Percentiles rank a stretch among this genome's conserved stretches.
Evolutionary conservation across 2,888 invertebrate genomes (phyloP).

Genomic region (Anorthoa munda): DNA sequence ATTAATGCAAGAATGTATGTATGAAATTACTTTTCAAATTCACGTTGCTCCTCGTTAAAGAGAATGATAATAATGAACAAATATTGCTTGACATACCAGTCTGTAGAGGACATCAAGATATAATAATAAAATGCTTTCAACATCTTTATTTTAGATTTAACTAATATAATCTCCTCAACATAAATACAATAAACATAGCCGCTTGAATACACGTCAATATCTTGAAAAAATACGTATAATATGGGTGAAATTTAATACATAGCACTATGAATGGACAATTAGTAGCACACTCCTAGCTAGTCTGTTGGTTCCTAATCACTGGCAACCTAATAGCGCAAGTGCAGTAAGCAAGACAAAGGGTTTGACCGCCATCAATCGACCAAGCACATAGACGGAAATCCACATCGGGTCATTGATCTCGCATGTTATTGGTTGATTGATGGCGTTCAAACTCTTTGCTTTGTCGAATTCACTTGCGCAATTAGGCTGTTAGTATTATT

Average conservation of each 20-base stretch:
- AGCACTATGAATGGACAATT: not conserved
- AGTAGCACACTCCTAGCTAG: not conserved
- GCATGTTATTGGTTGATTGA: too few species aligned
- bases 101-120: not conserved
- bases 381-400: too few species aligned
- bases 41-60: too few species aligned
- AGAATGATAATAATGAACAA: not conserved
- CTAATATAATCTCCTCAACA: slow-evolving; percentile 49
- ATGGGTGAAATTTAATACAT: not conserved
- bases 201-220: slow-evolving; percentile 8
- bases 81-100: not conserved
- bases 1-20: too few species aligned
- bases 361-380: too few species aligned
- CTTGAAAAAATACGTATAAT: slow-evolving; percentile 9
- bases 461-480: too few species aligned
- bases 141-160: slow-evolving; percentile 21
- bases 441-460: too few species aligned
- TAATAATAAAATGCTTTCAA: slow-evolving; percentile 3
- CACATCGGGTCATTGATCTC: too few species aligned
- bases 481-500: not conserved
- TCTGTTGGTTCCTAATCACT: not conserved
- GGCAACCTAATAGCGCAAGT: too few species aligned
- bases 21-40: too few species aligned
- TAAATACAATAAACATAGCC: slow-evolving; percentile 45
- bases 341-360: too few species aligned